Percentiles rank a stretch among this genome's conserved stretches.
These are phyloP conservation scores for Temnothorax curvispinosus DNA, from an alignment of 1,140 invertebrate genomes.

Conservation along the genomic window DNA sequence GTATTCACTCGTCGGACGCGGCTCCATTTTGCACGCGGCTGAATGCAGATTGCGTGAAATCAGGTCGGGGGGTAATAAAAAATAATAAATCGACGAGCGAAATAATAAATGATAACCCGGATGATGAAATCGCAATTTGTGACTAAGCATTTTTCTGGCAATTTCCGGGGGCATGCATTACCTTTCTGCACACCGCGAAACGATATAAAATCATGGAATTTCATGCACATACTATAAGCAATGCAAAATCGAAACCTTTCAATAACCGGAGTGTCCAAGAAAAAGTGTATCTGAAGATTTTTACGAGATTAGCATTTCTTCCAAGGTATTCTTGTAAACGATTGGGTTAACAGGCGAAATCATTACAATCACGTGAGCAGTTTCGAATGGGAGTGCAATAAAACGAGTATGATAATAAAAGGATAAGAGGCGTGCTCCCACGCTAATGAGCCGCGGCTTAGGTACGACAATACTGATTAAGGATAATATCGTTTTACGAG, in stretches of 20 bases:
- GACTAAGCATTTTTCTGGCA: neutral
- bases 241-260: neutral
- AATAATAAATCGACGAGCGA: slow-evolving; percentile 21
- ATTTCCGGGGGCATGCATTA: slow-evolving; percentile 1
- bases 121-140: slow-evolving; percentile 27
- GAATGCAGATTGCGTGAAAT: slow-evolving; percentile 21
- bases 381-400: neutral
- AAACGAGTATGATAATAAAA: slow-evolving; percentile 20
- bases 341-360: neutral
- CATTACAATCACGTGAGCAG: neutral
- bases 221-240: neutral
- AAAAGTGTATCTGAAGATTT: neutral
- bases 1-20: neutral
- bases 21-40: neutral
- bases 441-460: slow-evolving; percentile 11
- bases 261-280: neutral
- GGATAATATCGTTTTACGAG: slow-evolving; percentile 27
- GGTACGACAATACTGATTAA: slow-evolving; percentile 18
- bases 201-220: neutral
- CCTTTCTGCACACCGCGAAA: neutral
- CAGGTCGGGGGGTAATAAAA: neutral
- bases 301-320: neutral
- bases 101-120: slow-evolving; percentile 29
- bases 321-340: neutral
- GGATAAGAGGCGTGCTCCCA: neutral